phyloP scores from a whole-genome alignment of 2,888 invertebrate genomes.

The Metalampra italica region DNA sequence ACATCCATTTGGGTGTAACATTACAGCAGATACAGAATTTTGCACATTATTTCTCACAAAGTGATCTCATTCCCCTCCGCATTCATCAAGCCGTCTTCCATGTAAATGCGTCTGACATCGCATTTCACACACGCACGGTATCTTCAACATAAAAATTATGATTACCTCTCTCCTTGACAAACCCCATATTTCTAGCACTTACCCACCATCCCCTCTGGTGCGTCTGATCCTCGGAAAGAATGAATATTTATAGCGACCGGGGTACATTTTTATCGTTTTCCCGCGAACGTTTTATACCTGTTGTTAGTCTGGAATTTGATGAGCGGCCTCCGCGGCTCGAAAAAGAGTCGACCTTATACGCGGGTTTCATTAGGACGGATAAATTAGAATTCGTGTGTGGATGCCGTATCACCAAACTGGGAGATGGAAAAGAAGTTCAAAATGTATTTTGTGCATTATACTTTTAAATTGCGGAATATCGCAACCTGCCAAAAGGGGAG shows the following conservation, averaged over 20 bases:
- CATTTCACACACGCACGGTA: slow-evolving; percentile 27
- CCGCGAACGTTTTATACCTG: slow-evolving; percentile 38
- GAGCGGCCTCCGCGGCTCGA: slow-evolving; percentile 20
- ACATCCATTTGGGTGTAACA: not conserved
- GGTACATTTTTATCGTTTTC: slow-evolving; percentile 61
- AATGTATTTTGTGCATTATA: slow-evolving; percentile 61
- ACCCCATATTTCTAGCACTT: slow-evolving; percentile 59
- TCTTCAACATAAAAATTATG: slow-evolving; percentile 59
- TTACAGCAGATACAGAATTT: slow-evolving; percentile 6
- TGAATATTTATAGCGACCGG: slow-evolving; percentile 67
- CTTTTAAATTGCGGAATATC: slow-evolving; percentile 63
- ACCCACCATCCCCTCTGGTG: slow-evolving; percentile 33
- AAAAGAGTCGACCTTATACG: slow-evolving; percentile 42
- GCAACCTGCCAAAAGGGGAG: slow-evolving; percentile 32
- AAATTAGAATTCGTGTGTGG: slow-evolving; percentile 62
- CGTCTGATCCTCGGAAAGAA: slow-evolving; percentile 29
- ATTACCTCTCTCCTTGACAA: slow-evolving; percentile 61
- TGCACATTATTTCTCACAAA: slow-evolving; percentile 8
- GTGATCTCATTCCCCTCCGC: slow-evolving; percentile 29
- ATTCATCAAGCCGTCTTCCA: slow-evolving; percentile 24
- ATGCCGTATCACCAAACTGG: slow-evolving; percentile 44
- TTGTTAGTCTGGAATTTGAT: slow-evolving; percentile 39
- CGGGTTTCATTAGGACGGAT: slow-evolving; percentile 64
- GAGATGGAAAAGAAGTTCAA: slow-evolving; percentile 27
- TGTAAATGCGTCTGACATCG: slow-evolving; percentile 27